phyloP scores from a whole-genome alignment of 1,140 invertebrate genomes.

The Sesamia nonagrioides region DNA sequence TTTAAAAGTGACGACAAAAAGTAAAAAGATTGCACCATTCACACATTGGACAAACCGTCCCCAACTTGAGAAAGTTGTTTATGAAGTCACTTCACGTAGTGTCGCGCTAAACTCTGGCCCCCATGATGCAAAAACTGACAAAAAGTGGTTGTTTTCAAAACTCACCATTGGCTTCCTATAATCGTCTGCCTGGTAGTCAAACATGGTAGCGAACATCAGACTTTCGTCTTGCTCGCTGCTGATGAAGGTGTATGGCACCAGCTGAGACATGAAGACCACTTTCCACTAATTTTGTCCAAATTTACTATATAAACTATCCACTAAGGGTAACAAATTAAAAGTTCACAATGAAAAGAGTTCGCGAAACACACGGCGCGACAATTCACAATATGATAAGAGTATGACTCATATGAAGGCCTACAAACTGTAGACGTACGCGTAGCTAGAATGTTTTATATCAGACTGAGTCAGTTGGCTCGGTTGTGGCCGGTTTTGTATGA shows the following conservation, averaged over 20 bases:
- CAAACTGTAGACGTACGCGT: slow-evolving; percentile 71
- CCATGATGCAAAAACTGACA: slow-evolving; percentile 18
- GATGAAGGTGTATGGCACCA: slow-evolving; percentile 83
- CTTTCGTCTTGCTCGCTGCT: slow-evolving; percentile 85
- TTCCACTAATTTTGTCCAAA: slow-evolving; percentile 72
- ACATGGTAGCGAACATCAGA: slow-evolving; percentile 87
- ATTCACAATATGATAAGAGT: slow-evolving; percentile 78
- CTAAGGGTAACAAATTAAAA: slow-evolving; percentile 51
- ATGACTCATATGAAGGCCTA: slow-evolving; percentile 78
- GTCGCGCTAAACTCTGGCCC: slow-evolving; percentile 26
- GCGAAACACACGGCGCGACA: slow-evolving; percentile 66
- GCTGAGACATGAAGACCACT: slow-evolving; percentile 84
- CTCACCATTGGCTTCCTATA: slow-evolving; percentile 83
- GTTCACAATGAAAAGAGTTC: slow-evolving; percentile 58
- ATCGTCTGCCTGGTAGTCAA: slow-evolving; percentile 85
- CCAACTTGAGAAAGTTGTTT: slow-evolving; percentile 74
- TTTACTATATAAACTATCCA: slow-evolving; percentile 56
- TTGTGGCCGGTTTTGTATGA: slow-evolving; percentile 82
- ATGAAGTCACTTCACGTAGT: slow-evolving; percentile 60
- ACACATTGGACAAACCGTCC: slow-evolving; percentile 46
- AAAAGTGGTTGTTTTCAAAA: slow-evolving; percentile 54
- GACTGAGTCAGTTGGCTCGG: slow-evolving; percentile 82
- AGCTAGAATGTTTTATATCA: slow-evolving; percentile 85
- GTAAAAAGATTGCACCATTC: slow-evolving; percentile 54
- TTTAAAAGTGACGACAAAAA: slow-evolving; percentile 31